Conservation (phyloP, 2,113 vertebrate species). For the Notothenia coriiceps region DNA sequence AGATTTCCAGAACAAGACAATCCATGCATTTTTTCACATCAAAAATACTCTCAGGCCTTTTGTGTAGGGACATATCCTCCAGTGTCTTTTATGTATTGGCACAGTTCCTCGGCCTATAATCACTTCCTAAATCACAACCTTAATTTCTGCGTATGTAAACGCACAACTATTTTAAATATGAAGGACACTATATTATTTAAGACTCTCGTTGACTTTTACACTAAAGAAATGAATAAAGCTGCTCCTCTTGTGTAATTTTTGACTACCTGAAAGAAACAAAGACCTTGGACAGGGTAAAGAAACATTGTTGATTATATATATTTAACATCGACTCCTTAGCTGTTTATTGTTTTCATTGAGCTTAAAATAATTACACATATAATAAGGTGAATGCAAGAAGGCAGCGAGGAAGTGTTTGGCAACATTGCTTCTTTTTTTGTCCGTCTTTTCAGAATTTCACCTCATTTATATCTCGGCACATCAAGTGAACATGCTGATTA, state of each 20-base stretch:
- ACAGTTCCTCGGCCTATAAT: conserved; percentile 67
- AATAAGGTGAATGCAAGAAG: conserved; percentile 6
- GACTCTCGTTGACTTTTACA: conserved; percentile 30
- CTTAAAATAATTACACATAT: conserved; percentile 5
- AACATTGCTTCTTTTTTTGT: neutral
- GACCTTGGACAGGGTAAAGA: conserved; percentile 43
- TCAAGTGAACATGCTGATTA: conserved; percentile 43
- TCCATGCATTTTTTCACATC: conserved; percentile 75
- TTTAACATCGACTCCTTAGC: conserved; percentile 21
- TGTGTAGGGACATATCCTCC: conserved; percentile 69
- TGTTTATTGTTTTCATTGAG: conserved; percentile 7
- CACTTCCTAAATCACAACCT: conserved; percentile 45
- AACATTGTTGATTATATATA: conserved; percentile 31
- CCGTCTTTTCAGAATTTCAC: conserved; percentile 1
- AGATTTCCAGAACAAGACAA: conserved; percentile 79
- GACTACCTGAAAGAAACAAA: conserved; percentile 49
- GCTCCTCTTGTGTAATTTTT: conserved; percentile 42
- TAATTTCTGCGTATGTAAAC: conserved; percentile 29
- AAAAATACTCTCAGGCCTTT: conserved; percentile 81
- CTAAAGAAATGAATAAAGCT: conserved; percentile 49
- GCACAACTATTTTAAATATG: conserved; percentile 39
- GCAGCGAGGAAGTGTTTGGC: neutral
- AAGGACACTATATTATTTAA: conserved; percentile 52
- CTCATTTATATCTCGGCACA: conserved; percentile 12
- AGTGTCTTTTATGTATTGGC: conserved; percentile 72